Conservation (phyloP, 2,113 vertebrate species). For the Hemibagrus wyckioides region DNA sequence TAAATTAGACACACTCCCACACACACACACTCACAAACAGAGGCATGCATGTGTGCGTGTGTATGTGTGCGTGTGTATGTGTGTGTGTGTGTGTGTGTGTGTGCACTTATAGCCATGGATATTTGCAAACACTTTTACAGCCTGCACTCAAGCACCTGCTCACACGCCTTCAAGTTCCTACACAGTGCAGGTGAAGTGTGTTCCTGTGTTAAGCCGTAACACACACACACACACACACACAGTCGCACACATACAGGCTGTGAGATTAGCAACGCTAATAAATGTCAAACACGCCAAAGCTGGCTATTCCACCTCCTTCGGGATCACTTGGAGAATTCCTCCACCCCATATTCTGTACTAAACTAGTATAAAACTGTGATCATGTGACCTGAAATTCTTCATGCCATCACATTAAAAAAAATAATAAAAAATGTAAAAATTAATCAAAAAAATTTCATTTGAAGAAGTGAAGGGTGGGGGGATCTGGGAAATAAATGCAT, state of each 20-base stretch:
- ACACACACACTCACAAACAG: constrained; percentile 40
- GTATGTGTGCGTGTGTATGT: background rate
- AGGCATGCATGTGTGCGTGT: constrained; percentile 22
- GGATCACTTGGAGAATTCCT: background rate
- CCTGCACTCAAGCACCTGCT: constrained; percentile 34
- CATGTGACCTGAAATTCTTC: background rate
- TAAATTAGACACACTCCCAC: constrained; percentile 55
- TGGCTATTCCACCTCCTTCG: background rate
- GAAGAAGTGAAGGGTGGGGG: no score
- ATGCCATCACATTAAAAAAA: background rate
- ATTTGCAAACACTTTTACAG: constrained; percentile 47
- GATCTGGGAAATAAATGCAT: background rate
- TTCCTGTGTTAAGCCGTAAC: background rate
- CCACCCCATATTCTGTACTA: background rate
- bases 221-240: constrained; percentile 20
- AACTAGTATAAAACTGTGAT: background rate
- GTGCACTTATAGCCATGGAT: constrained; percentile 37
- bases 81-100: constrained; percentile 5
- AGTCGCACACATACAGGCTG: constrained; percentile 32
- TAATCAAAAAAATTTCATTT: background rate
- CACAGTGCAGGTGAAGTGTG: constrained; percentile 40
- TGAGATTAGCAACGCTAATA: constrained; percentile 25
- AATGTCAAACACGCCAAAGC: background rate
- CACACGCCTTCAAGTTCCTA: constrained; percentile 13
- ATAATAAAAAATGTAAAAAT: no score